Percentiles rank a stretch among this genome's conserved stretches.
These are phyloP conservation scores for Noctua comes DNA, from an alignment of 2,888 invertebrate species.

Conservation along the genomic window DNA sequence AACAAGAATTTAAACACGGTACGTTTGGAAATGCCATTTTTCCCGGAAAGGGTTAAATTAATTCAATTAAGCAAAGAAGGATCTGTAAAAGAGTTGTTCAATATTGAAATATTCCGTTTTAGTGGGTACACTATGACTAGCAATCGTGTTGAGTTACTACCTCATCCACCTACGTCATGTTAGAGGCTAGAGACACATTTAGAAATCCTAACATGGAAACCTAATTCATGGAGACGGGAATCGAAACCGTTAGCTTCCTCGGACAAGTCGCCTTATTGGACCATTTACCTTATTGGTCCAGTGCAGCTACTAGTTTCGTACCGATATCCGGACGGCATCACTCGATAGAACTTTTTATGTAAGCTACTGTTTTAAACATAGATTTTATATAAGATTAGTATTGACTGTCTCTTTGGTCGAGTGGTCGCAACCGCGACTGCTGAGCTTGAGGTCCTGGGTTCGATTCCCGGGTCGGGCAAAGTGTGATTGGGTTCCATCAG, in stretches of 20 bases:
- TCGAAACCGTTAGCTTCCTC: conserved; percentile 35
- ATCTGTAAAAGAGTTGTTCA: background rate
- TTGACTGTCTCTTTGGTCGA: no score
- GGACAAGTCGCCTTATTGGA: conserved; percentile 33
- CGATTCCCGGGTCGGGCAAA: no score
- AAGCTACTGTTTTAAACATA: conserved; percentile 3
- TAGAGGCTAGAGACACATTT: conserved; percentile 21
- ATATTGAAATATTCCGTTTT: background rate
- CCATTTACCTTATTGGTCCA: conserved; percentile 20
- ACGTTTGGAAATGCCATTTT: background rate
- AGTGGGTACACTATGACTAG: background rate
- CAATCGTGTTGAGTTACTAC: conserved; percentile 1
- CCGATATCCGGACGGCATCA: conserved; percentile 14
- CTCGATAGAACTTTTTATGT: background rate
- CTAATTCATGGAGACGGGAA: conserved; percentile 40
- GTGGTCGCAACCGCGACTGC: no score
- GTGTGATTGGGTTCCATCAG: no score
- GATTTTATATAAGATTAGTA: background rate
- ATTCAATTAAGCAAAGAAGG: background rate
- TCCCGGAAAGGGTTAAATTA: background rate
- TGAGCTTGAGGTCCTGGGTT: no score
- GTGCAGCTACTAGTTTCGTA: conserved; percentile 11
- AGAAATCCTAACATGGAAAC: conserved; percentile 49
- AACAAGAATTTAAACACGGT: background rate
- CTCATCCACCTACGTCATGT: conserved; percentile 23